Percentiles rank a stretch among this genome's conserved stretches.
Conservation (phyloP, 2,888 invertebrate species). For the Toxonevra muliebris region DNA sequence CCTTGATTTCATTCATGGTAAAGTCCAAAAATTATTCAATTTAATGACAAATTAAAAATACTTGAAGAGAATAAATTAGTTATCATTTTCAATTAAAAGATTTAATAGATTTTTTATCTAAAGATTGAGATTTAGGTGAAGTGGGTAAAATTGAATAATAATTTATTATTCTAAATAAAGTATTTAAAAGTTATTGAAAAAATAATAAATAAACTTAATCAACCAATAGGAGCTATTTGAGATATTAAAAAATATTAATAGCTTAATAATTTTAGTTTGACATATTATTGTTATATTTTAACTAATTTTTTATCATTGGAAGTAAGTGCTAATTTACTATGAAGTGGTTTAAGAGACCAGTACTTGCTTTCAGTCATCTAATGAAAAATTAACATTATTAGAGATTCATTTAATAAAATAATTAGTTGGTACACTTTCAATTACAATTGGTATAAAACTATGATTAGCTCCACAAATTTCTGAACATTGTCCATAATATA, state of each 20-base stretch:
- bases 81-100: constrained; percentile 72
- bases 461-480: constrained; percentile 85
- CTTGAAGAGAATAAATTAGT: constrained; percentile 72
- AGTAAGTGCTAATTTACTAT: constrained; percentile 73
- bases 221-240: constrained; percentile 74
- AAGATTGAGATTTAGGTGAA: constrained; percentile 54
- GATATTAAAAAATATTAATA: constrained; percentile 73
- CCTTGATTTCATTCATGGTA: constrained; percentile 71
- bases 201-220: constrained; percentile 64
- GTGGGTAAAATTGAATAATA: constrained; percentile 65
- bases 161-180: constrained; percentile 68
- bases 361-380: constrained; percentile 77
- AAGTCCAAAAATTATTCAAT: constrained; percentile 70
- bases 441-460: constrained; percentile 80
- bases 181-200: constrained; percentile 64
- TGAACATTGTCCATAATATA: constrained; percentile 80
- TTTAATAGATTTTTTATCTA: constrained; percentile 41
- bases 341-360: constrained; percentile 75
- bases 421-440: constrained; percentile 70
- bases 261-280: constrained; percentile 73
- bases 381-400: constrained; percentile 66
- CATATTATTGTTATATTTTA: constrained; percentile 72
- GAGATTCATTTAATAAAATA: constrained; percentile 70
- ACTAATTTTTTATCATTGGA: constrained; percentile 71
- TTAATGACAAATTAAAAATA: constrained; percentile 67